phyloP scores from a whole-genome alignment of 2,113 vertebrate genomes.

The Carlito syrichta region DNA sequence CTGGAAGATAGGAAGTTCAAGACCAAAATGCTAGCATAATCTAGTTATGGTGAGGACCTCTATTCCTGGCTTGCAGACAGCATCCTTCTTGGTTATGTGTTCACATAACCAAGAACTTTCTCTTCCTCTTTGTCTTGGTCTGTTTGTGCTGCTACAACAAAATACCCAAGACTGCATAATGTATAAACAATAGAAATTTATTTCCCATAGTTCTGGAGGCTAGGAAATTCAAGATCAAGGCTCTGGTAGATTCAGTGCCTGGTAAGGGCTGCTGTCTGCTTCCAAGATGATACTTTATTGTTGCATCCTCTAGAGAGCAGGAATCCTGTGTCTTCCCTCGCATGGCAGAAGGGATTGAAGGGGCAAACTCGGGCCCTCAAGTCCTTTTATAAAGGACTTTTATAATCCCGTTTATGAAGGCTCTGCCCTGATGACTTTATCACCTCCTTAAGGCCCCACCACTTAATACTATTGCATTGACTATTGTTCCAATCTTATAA shows the following conservation, averaged over 20 bases:
- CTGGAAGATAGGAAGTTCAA: no score
- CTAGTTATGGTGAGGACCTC: background rate
- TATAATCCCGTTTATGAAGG: background rate
- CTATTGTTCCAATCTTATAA: background rate
- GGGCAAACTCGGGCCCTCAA: background rate
- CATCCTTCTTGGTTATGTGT: background rate
- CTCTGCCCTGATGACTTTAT: background rate
- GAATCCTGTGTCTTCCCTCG: background rate
- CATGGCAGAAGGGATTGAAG: background rate
- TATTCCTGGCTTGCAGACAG: no score
- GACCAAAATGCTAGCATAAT: rapidly evolving
- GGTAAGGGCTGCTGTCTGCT: background rate
- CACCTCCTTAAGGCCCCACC: background rate
- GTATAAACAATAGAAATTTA: background rate
- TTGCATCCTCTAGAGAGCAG: background rate
- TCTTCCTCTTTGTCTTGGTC: background rate
- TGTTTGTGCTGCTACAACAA: background rate
- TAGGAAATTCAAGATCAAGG: background rate
- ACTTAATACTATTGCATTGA: background rate
- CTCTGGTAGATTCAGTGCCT: background rate
- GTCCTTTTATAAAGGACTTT: background rate
- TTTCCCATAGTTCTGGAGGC: background rate
- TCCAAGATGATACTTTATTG: background rate
- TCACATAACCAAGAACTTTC: background rate
- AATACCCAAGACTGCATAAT: background rate